These are phyloP conservation scores for Ochotona curzoniae DNA, from an alignment of 2,113 vertebrate species.

Conservation along the genomic window DNA sequence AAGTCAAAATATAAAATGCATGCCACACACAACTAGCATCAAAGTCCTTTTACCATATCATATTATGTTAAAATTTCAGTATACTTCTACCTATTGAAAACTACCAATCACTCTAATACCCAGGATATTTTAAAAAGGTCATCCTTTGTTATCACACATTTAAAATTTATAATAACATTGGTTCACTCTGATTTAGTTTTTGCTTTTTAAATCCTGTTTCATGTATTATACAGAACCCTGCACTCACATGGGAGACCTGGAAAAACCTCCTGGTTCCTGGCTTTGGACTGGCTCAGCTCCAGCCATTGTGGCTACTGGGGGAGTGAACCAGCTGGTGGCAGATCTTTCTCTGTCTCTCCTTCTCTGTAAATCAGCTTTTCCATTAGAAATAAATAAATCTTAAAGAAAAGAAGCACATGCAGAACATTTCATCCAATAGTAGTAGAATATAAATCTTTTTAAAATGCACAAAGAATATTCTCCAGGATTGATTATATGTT, in stretches of 20 bases:
- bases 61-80: slow-evolving; percentile 51
- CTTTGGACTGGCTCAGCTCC: no score
- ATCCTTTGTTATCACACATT: slow-evolving; percentile 4
- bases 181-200: slow-evolving; percentile 19
- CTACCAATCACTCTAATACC: slow-evolving; percentile 52
- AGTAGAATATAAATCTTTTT: no score
- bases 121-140: slow-evolving; percentile 51
- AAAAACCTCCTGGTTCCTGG: no score
- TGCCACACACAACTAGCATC: slow-evolving; percentile 53
- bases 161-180: slow-evolving; percentile 45
- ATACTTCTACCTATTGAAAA: slow-evolving; percentile 30
- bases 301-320: no score
- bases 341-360: no score
- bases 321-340: no score
- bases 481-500: not conserved
- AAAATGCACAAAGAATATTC: no score
- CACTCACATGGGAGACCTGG: no score
- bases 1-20: slow-evolving; percentile 49
- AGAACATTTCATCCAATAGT: no score
- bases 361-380: no score
- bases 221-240: not conserved
- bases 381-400: no score
- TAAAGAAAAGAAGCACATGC: no score
- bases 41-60: slow-evolving; percentile 51
- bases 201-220: slow-evolving; percentile 31